Percentiles rank a stretch among this genome's conserved stretches.
Evolutionary conservation across 2,797 vertebrate species (phyloP).

Genomic region (Schizothorax lantsangensis): DNA sequence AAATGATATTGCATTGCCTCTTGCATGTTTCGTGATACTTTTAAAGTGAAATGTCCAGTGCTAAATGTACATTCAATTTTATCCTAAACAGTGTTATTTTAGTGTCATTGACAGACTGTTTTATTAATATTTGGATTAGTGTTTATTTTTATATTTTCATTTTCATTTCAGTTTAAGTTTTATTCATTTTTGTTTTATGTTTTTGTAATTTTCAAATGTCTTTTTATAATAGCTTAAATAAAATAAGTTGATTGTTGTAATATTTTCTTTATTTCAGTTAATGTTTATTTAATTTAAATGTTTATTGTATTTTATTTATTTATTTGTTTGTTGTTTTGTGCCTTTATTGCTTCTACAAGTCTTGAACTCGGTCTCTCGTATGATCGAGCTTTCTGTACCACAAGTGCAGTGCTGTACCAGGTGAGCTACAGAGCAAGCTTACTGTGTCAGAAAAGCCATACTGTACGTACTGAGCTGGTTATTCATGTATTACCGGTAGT

Average conservation of each 20-base stretch:
- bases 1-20: background rate
- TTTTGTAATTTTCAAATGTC: background rate
- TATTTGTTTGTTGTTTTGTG: background rate
- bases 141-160: background rate
- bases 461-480: background rate
- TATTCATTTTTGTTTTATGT: background rate
- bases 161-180: background rate
- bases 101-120: no score
- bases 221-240: background rate
- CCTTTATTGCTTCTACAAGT: no score
- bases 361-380: background rate
- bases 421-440: background rate
- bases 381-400: background rate
- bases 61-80: background rate
- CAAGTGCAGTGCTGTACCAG: background rate
- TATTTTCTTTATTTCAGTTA: background rate
- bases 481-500: background rate
- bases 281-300: background rate
- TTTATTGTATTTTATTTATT: background rate
- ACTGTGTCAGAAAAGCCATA: background rate
- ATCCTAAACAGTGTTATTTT: no score
- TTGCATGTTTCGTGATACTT: background rate
- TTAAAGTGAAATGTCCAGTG: background rate
- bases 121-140: no score
- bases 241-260: no score